Evolutionary conservation across 2,113 vertebrate genomes (phyloP), one percentile per base, ranked within the genome.

Genomic region (Leuciscus idus): DNA sequence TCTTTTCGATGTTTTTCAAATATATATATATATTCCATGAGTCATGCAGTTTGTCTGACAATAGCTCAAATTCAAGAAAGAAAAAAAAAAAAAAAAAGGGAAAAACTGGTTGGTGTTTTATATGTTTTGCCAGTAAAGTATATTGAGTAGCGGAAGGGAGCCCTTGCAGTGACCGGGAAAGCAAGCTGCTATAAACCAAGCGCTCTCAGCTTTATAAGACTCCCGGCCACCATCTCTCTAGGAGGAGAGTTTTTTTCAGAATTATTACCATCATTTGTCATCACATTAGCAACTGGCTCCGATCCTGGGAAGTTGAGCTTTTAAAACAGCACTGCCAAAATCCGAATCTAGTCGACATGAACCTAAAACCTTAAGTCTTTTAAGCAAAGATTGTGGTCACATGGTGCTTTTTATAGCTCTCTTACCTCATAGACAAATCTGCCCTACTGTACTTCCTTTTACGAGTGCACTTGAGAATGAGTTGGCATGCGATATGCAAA

Each of bases 221-320:
- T 86, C 89, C 72, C 81, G 88, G 75, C 87, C 86, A 87, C 89
- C 90, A 91, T 93, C 90, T 91, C 77, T 90, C 91, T 87, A 88
- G 89, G 90, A 92, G 89, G 91, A 92, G 90, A 85, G 90, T 93
- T 92, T 92, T 90, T 92, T 92, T 88, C 78, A 75, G 91, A 92
- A 94, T 91, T 87, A 91, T 90, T 92, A 88, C 93, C 89, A 90
- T 93, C 83, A 91, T 93, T 94, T 94, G 90, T 93, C 91, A 91
- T 91, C 90, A 83, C 89, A 89, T 92, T 88, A 90, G 89, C 30
- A 84, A 85, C 85, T 92, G 92, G 91, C 92, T 84, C 86, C 7
- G 19, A 84, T 88, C 87, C 87, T 79, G 87, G 88, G 91, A 92
- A 90, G 87, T 81, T 52, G 89, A 87, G 92, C 92, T 93, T 92